Evolutionary conservation across 2,888 invertebrate genomes (phyloP), one percentile per base, ranked within the genome.

Genomic region (Pseudanteris insignis): DNA sequence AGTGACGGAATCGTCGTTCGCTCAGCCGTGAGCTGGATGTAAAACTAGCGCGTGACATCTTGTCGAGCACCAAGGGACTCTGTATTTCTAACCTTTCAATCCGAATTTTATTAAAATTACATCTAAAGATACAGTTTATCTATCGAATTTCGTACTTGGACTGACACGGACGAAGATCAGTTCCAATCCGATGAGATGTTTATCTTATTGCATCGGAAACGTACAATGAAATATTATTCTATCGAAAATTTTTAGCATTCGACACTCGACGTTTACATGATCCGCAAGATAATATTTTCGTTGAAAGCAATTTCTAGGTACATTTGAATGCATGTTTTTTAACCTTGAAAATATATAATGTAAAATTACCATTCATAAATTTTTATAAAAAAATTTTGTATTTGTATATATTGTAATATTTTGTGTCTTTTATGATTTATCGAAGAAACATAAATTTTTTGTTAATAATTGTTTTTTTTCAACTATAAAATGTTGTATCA

Each of bases 21-120:
- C 54, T 72, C 69, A 64, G 70, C 67, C 70, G 69, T 69, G 69
- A 71, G 69, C 68, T 63, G 70, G 66, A 72, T 73, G 70, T 70
- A 68, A 71, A 74, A 61, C 67, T 67, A 51, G 46, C 44, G 51
- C 47, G 48, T 51, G 54, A 54, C 60, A 61, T 57, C 61, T 55
- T 47, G 41, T 43, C 61, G 32, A 41, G 24, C 46, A 43, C 12
- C 13, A 2, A 6, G 26, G 18, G 26, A 43, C 48, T 37, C 24
- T 50, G 36, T 51, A 46, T 50, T 50, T 50, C 46, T 41, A 64
- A 28, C 55, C 36, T 47, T 41, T 48, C 33, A 59, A 53, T 54
- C 33, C 28, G n/a, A 51, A 24, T 53, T 47, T 47, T 59, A 59
- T 41, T 60, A 47, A 60, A 36, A 59, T 51, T 59, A 40, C 26